phyloP scores from a whole-genome alignment of 2,888 invertebrate species.

The Papilio protenor region DNA sequence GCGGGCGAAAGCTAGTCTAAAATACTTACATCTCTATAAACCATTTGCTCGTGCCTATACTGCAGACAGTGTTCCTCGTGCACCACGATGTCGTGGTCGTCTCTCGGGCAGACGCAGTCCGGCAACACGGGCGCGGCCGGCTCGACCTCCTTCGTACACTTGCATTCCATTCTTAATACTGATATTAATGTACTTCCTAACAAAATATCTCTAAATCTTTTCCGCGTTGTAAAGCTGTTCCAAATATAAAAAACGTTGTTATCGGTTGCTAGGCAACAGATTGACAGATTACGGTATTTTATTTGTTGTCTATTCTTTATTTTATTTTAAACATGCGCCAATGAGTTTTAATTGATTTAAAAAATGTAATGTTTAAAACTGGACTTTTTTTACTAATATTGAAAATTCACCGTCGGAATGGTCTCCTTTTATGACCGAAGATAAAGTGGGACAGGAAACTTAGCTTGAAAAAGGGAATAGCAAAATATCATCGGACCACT shows the following conservation, averaged over 20 bases:
- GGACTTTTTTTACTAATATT: too few species aligned
- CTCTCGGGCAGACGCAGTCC: constrained; percentile 65
- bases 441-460: too few species aligned
- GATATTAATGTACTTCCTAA: background rate
- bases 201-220: constrained; percentile 19
- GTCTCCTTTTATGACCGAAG: too few species aligned
- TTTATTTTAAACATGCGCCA: constrained; percentile 53
- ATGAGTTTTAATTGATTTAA: too few species aligned
- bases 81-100: constrained; percentile 65
- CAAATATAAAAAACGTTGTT: constrained; percentile 19
- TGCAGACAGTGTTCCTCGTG: constrained; percentile 67
- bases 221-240: constrained; percentile 9
- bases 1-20: background rate
- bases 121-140: constrained; percentile 50
- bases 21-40: constrained; percentile 63
- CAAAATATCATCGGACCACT: too few species aligned
- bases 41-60: constrained; percentile 67
- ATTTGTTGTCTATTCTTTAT: constrained; percentile 91
- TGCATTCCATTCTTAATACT: constrained; percentile 43
- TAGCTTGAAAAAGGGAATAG: too few species aligned
- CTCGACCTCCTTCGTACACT: constrained; percentile 57
- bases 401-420: too few species aligned
- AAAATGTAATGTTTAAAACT: too few species aligned
- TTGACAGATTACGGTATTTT: constrained; percentile 52
- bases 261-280: constrained; percentile 44